phyloP scores from a whole-genome alignment of 2,797 vertebrate species.

The Serranus cabrilla region DNA sequence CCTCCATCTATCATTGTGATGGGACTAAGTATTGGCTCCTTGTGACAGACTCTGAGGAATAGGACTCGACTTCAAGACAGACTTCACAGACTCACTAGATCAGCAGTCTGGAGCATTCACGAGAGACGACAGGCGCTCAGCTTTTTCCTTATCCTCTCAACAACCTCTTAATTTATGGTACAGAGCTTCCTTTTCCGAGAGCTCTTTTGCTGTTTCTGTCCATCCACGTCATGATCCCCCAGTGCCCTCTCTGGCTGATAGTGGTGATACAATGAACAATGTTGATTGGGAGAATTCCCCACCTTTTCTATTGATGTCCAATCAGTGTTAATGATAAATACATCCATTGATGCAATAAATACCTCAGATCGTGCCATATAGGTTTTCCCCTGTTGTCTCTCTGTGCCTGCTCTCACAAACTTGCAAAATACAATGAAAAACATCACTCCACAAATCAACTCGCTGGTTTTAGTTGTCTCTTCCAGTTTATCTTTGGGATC shows the following conservation, averaged over 20 bases:
- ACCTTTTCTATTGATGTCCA: too few species aligned
- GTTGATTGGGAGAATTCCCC: background rate
- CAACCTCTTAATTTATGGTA: constrained; percentile 68
- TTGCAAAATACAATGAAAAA: too few species aligned
- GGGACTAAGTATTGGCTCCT: constrained; percentile 86
- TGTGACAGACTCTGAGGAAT: constrained; percentile 86
- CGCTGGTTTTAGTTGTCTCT: too few species aligned
- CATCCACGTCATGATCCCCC: constrained; percentile 30
- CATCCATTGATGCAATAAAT: too few species aligned
- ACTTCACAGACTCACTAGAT: constrained; percentile 85
- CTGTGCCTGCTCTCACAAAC: too few species aligned
- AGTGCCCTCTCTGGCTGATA: constrained; percentile 20
- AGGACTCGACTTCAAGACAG: constrained; percentile 78
- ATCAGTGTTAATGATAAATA: too few species aligned
- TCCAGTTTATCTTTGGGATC: too few species aligned
- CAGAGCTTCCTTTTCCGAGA: constrained; percentile 36
- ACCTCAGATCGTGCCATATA: too few species aligned
- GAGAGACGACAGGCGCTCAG: constrained; percentile 65
- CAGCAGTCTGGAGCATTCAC: constrained; percentile 79
- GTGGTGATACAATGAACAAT: constrained; percentile 16
- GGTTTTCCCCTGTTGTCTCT: too few species aligned
- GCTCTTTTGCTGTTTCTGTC: constrained; percentile 34
- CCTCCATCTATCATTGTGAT: constrained; percentile 87
- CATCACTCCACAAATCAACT: too few species aligned
- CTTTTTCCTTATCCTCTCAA: constrained; percentile 61